Evolutionary conservation across 2,888 invertebrate species (phyloP).

Genomic region (Phyto melanocephala): DNA sequence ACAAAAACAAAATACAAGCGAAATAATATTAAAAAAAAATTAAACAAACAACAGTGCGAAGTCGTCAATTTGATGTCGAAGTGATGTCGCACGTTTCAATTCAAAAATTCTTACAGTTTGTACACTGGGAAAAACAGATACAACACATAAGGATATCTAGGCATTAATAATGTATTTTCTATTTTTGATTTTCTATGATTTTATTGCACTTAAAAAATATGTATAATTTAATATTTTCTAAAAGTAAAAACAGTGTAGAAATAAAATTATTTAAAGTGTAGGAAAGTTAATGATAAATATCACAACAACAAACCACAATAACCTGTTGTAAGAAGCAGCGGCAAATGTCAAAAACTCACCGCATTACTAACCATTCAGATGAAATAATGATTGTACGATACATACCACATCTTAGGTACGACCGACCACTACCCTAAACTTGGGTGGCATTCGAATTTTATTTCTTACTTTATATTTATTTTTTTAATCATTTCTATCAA

Average conservation of each 20-base stretch:
- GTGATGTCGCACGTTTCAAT: conserved; percentile 61
- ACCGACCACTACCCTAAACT: conserved; percentile 52
- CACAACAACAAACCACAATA: conserved; percentile 42
- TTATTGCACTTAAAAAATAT: too few relatives aligned
- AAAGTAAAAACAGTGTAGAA: too few relatives aligned
- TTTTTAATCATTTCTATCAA: conserved; percentile 50
- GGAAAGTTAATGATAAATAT: conserved; percentile 33
- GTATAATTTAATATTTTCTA: too few relatives aligned
- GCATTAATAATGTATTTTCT: too few relatives aligned
- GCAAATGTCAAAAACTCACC: conserved; percentile 60
- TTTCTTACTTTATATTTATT: conserved; percentile 51
- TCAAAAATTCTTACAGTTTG: conserved; percentile 13
- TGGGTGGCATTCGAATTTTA: conserved; percentile 65
- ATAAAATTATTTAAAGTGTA: conserved; percentile 46
- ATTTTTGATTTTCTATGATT: too few relatives aligned
- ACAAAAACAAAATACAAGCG: conserved; percentile 34
- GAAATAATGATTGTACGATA: conserved; percentile 12
- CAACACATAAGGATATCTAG: too few relatives aligned
- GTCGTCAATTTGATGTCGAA: conserved; percentile 58
- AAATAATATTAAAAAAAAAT: conserved; percentile 18
- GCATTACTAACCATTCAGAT: conserved; percentile 54
- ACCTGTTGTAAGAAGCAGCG: conserved; percentile 46
- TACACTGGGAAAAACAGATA: conserved; percentile 39
- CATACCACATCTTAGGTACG: conserved; percentile 14
- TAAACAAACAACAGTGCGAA: conserved; percentile 58